These are phyloP conservation scores for Chaetodon auriga DNA, from an alignment of 2,113 vertebrate species.

Conservation along the genomic window DNA sequence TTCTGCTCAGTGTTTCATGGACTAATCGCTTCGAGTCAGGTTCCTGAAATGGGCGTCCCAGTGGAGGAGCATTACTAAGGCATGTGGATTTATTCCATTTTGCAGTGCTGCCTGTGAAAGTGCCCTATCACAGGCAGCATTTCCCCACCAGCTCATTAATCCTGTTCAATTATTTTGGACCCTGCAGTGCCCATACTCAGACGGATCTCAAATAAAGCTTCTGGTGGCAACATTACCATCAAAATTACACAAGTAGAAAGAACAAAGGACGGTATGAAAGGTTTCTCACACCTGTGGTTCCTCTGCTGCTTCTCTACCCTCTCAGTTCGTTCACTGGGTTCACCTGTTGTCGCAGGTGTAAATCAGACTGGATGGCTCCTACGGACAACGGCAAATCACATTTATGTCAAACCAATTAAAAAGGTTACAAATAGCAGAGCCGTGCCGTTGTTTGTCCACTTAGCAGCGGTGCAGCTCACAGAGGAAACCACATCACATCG, in stretches of 20 bases:
- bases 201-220: neutral
- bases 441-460: neutral
- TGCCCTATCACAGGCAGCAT: neutral
- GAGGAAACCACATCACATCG: neutral
- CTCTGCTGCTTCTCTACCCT: neutral
- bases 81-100: neutral
- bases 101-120: conserved; percentile 16
- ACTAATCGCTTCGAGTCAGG: conserved; percentile 4
- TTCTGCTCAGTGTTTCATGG: neutral
- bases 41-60: neutral
- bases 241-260: neutral
- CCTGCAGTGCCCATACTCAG: neutral
- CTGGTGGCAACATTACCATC: neutral
- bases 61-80: neutral
- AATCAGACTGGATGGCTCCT: conserved; percentile 32
- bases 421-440: neutral
- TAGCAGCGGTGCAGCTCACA: neutral
- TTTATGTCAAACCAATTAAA: conserved; percentile 11
- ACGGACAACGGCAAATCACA: conserved; percentile 22
- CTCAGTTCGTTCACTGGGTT: neutral
- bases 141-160: conserved; percentile 33
- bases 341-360: conserved; percentile 26
- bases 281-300: conserved; percentile 13
- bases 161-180: conserved; percentile 32
- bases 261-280: neutral